phyloP scores from a whole-genome alignment of 2,113 vertebrate species.

The Ia io region DNA sequence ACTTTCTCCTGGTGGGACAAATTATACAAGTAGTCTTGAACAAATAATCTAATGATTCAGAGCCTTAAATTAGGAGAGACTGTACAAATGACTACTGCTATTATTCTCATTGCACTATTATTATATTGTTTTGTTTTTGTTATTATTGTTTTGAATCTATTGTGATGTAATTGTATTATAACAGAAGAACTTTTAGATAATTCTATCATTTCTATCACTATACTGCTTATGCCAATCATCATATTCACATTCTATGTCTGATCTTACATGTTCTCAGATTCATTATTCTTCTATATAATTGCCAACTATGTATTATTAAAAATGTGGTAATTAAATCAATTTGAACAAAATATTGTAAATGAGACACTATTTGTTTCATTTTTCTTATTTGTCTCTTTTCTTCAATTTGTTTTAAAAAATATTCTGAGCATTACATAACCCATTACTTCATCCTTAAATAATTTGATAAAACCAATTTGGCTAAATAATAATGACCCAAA shows the following conservation, averaged over 20 bases:
- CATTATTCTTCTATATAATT: not conserved
- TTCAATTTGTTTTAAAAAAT: not conserved
- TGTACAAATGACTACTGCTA: not conserved
- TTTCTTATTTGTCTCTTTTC: not conserved
- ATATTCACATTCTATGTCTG: not conserved
- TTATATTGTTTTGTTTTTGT: not conserved
- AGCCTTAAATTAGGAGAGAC: not conserved
- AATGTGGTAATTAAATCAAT: not conserved
- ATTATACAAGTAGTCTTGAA: not conserved
- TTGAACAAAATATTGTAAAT: constrained; percentile 17
- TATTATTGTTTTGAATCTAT: not conserved
- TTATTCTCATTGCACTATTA: not conserved
- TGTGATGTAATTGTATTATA: not conserved
- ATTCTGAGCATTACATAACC: not conserved
- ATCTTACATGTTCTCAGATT: not conserved
- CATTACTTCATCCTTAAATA: constrained; percentile 29
- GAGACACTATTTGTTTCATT: constrained; percentile 20
- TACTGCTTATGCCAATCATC: not conserved
- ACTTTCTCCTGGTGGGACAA: not conserved
- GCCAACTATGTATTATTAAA: not conserved
- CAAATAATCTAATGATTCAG: not conserved
- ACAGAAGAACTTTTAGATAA: not conserved
- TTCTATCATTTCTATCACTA: not conserved
- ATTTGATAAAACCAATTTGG: constrained; percentile 30
- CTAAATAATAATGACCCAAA: constrained; percentile 11